A percentile compares a stretch with the other conserved stretches of the same genome.
These are phyloP conservation scores for Emydoidea blandingii DNA, from an alignment of 2,797 vertebrate species.

Conservation along the genomic window DNA sequence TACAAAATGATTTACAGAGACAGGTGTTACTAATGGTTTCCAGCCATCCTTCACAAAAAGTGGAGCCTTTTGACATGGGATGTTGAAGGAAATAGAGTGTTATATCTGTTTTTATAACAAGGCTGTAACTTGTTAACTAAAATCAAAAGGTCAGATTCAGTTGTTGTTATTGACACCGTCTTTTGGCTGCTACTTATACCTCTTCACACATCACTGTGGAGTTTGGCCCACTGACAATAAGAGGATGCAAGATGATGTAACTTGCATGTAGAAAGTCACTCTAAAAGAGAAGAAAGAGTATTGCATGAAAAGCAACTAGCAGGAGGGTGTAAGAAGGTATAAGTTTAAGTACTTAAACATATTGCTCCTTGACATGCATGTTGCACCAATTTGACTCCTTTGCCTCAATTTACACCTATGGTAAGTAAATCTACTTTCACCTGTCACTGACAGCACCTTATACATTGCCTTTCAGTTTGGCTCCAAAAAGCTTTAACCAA, in stretches of 20 bases:
- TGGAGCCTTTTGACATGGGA: background rate
- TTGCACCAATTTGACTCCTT: background rate
- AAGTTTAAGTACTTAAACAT: background rate
- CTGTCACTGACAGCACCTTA: background rate
- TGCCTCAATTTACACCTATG: background rate
- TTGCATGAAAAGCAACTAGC: background rate
- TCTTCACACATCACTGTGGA: constrained; percentile 3
- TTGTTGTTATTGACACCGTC: background rate
- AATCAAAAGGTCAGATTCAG: constrained; percentile 39
- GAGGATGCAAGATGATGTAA: background rate
- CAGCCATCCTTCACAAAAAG: constrained; percentile 42
- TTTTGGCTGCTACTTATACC: background rate
- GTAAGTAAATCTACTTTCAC: background rate
- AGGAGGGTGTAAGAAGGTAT: background rate
- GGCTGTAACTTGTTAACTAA: constrained; percentile 37
- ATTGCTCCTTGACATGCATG: background rate
- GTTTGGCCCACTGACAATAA: background rate
- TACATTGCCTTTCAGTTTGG: background rate
- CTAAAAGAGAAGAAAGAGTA: background rate
- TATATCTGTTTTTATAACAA: constrained; percentile 47
- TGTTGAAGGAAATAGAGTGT: constrained; percentile 2
- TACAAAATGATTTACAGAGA: constrained; percentile 72
- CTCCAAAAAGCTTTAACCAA: background rate
- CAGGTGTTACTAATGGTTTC: constrained; percentile 73
- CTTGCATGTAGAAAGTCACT: background rate